Evolutionary conservation across 1,140 invertebrate genomes (phyloP).

Genomic region (Coelopa frigida): DNA sequence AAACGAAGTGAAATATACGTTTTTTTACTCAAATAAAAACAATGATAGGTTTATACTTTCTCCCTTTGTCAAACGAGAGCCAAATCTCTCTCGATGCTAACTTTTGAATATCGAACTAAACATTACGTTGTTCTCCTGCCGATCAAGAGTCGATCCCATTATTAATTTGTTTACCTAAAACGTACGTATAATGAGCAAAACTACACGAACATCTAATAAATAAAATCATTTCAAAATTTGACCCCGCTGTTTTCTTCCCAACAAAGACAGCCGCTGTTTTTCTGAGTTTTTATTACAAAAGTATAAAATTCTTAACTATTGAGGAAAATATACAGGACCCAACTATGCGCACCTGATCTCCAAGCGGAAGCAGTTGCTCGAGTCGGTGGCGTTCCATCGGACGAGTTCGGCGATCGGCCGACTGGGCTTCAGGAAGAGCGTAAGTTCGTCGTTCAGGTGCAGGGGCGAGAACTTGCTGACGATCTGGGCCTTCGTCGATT

Average conservation of each 20-base stretch:
- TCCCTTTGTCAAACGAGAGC: too few relatives aligned
- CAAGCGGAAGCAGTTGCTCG: slow-evolving; percentile 30
- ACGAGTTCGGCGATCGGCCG: slow-evolving; percentile 37
- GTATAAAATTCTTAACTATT: slow-evolving; percentile 7
- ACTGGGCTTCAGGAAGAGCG: slow-evolving; percentile 39
- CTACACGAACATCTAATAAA: slow-evolving; percentile 1
- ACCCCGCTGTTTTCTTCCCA: background rate
- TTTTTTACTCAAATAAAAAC: too few relatives aligned
- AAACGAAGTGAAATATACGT: too few relatives aligned
- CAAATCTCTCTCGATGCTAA: background rate
- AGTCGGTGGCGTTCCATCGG: slow-evolving; percentile 35
- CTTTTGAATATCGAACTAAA: slow-evolving; percentile 1
- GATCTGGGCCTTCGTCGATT: slow-evolving; percentile 33
- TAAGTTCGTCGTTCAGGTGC: slow-evolving; percentile 31
- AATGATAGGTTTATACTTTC: too few relatives aligned
- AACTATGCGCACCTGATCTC: slow-evolving; percentile 32
- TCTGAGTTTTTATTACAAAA: slow-evolving; percentile 1
- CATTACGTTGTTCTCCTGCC: slow-evolving; percentile 6
- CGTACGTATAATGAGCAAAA: too few relatives aligned
- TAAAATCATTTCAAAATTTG: slow-evolving; percentile 1
- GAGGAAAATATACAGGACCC: background rate
- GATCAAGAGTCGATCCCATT: too few relatives aligned
- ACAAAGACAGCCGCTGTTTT: background rate
- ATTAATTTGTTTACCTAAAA: too few relatives aligned
- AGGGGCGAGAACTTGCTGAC: slow-evolving; percentile 40